A percentile compares a stretch with the other conserved stretches of the same genome.
Conservation (phyloP, 1,140 invertebrate species). For the Ips nitidus region DNA sequence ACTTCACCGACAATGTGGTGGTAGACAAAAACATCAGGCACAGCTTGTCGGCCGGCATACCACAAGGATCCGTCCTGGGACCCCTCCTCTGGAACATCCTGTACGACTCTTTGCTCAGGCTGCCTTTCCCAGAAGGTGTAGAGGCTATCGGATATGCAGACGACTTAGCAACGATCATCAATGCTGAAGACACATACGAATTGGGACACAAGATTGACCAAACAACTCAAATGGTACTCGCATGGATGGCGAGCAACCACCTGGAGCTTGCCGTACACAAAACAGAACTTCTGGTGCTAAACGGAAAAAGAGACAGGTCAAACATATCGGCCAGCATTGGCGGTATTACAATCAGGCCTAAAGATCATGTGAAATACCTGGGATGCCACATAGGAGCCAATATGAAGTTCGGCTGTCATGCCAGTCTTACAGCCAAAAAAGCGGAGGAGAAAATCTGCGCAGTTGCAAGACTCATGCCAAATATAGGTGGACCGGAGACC, state of each 20-base stretch:
- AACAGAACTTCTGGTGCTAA: background rate
- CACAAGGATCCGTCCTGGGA: background rate
- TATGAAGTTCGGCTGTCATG: background rate
- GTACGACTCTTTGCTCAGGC: background rate
- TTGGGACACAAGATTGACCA: background rate
- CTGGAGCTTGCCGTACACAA: background rate
- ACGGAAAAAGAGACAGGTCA: background rate
- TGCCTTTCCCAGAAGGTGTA: background rate
- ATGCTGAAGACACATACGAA: background rate
- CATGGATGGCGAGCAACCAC: background rate
- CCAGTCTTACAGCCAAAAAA: background rate
- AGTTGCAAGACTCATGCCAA: background rate
- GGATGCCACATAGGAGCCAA: background rate
- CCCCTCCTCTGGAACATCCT: background rate
- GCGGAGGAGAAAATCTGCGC: background rate
- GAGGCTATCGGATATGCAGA: background rate
- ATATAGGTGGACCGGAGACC: background rate
- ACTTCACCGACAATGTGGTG: background rate
- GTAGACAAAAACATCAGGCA: background rate
- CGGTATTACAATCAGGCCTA: background rate
- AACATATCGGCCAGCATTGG: background rate
- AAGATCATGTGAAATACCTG: background rate
- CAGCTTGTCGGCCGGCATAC: background rate
- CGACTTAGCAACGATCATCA: background rate
- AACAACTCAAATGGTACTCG: background rate